Conservation (phyloP, 2,113 vertebrate species). For the Dinomys branickii region DNA sequence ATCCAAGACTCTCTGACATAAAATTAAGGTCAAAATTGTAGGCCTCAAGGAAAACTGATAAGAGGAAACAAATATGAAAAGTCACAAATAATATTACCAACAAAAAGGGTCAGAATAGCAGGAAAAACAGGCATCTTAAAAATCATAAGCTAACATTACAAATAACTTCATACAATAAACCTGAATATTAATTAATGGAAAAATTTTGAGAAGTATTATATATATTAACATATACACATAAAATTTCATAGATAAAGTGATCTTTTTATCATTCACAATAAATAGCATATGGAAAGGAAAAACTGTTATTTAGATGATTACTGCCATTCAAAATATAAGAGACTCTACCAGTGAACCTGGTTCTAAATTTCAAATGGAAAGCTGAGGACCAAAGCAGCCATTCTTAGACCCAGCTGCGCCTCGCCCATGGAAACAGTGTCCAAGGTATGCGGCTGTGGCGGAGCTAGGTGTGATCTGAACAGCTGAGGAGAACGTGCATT, state of each 20-base stretch:
- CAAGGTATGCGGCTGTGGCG: neutral
- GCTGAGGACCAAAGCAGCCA: neutral
- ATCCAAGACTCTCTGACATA: neutral
- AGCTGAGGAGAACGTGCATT: neutral
- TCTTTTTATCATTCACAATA: neutral
- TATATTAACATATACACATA: neutral
- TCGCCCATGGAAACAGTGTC: neutral
- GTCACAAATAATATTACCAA: neutral
- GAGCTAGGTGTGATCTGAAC: neutral
- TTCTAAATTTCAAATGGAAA: neutral
- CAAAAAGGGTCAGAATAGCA: neutral
- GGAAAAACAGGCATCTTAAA: neutral
- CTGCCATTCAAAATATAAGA: slow-evolving; percentile 14
- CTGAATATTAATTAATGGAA: neutral
- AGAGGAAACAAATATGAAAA: neutral
- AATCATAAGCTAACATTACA: neutral
- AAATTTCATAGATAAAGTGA: neutral
- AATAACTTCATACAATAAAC: neutral
- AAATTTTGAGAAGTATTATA: neutral
- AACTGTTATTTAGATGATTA: neutral
- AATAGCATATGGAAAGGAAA: neutral
- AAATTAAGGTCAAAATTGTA: neutral
- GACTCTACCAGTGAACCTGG: neutral
- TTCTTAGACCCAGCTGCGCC: neutral
- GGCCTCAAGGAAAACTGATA: neutral